phyloP scores from a whole-genome alignment of 2,888 invertebrate genomes.

The Papilio elwesi region DNA sequence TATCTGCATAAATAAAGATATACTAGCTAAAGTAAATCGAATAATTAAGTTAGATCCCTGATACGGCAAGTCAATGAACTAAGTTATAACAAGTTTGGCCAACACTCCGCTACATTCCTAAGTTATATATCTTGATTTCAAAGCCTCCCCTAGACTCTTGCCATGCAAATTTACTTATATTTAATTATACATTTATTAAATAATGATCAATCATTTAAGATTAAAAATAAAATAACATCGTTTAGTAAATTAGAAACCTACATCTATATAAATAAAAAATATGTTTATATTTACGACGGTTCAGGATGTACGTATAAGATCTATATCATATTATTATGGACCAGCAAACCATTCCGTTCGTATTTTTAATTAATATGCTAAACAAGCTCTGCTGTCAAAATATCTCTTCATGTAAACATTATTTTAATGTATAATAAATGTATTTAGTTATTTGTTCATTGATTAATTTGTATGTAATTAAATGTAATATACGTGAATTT shows the following conservation, averaged over 20 bases:
- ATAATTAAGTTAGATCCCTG: slow-evolving; percentile 15
- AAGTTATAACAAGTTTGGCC: slow-evolving; percentile 17
- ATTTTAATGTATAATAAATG: too few species aligned
- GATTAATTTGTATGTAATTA: too few species aligned
- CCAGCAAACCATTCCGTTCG: too few species aligned
- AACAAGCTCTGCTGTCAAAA: too few species aligned
- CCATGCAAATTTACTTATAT: slow-evolving; percentile 1
- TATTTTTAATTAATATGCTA: too few species aligned
- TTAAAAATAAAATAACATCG: neutral
- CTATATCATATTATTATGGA: too few species aligned
- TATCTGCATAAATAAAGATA: slow-evolving; percentile 16
- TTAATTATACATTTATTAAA: slow-evolving; percentile 11
- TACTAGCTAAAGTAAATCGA: neutral
- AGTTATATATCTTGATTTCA: slow-evolving; percentile 17
- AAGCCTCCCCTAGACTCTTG: slow-evolving; percentile 5
- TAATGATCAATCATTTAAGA: neutral
- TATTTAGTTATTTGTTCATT: too few species aligned
- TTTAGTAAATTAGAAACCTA: neutral
- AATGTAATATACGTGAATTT: too few species aligned
- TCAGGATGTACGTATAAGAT: too few species aligned
- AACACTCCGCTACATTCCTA: slow-evolving; percentile 20
- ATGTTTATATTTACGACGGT: too few species aligned
- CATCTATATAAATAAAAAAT: neutral
- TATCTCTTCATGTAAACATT: too few species aligned
- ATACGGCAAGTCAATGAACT: slow-evolving; percentile 22